phyloP scores from a whole-genome alignment of 2,113 vertebrate species.

The Leuciscus idus region DNA sequence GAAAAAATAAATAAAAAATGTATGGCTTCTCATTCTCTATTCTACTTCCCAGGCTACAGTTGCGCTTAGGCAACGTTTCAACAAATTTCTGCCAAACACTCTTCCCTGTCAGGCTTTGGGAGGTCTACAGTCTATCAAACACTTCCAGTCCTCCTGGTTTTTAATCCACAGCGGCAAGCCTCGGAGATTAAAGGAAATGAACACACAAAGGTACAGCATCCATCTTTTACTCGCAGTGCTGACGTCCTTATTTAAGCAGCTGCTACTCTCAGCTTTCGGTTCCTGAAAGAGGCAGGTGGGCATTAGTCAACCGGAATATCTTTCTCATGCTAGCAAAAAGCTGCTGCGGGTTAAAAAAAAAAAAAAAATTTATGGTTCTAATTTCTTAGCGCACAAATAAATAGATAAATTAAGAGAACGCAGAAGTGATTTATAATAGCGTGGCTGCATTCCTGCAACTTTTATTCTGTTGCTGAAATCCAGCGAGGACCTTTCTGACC shows the following conservation, averaged over 20 bases:
- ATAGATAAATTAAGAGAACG: constrained; percentile 11
- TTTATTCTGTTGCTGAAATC: constrained; percentile 1
- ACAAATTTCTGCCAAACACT: constrained; percentile 54
- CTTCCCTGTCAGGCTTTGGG: constrained; percentile 58
- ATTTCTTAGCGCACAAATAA: background rate
- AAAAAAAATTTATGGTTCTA: background rate
- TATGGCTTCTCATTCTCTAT: constrained; percentile 33
- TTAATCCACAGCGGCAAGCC: constrained; percentile 53
- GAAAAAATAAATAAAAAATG: background rate
- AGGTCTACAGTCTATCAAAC: constrained; percentile 58
- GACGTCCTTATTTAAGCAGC: constrained; percentile 78
- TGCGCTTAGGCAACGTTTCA: constrained; percentile 36
- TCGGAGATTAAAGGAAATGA: constrained; percentile 33
- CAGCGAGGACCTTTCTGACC: constrained; percentile 37
- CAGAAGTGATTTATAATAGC: constrained; percentile 5
- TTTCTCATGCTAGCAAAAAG: constrained; percentile 34
- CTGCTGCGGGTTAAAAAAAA: background rate
- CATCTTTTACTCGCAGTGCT: constrained; percentile 75
- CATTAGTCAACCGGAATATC: constrained; percentile 34
- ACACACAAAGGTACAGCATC: constrained; percentile 54
- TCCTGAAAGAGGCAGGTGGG: constrained; percentile 67
- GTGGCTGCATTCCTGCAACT: background rate
- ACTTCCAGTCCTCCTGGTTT: constrained; percentile 53
- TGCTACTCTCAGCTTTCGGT: constrained; percentile 76
- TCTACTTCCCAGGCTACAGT: constrained; percentile 43